Conservation (phyloP, 2,797 vertebrate genomes). For the Enteromius trimaculatus region DNA sequence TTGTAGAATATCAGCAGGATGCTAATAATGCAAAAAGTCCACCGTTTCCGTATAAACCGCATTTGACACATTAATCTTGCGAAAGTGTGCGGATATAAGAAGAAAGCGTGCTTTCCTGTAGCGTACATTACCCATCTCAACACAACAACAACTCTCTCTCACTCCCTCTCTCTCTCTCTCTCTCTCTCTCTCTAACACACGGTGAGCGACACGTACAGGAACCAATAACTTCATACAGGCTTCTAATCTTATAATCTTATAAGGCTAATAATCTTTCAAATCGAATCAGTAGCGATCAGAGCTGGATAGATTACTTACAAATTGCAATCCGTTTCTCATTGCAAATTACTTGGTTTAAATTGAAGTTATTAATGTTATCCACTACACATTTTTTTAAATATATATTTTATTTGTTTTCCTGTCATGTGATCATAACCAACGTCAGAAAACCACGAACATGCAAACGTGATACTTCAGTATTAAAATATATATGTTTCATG, state of each 20-base stretch:
- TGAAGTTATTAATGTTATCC: not conserved
- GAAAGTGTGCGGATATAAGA: not conserved
- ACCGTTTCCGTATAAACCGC: conserved; percentile 84
- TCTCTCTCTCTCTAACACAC: not conserved
- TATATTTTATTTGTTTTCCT: no score
- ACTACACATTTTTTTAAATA: not conserved
- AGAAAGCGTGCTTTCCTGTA: conserved; percentile 12
- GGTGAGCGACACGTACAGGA: not conserved
- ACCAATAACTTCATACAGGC: not conserved
- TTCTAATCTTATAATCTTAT: no score
- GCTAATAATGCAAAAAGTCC: conserved; percentile 88
- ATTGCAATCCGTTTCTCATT: not conserved
- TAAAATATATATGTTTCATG: no score
- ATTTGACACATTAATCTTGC: conserved; percentile 69
- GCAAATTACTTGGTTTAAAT: not conserved
- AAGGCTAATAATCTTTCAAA: not conserved
- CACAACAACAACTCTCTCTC: not conserved
- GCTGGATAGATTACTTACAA: not conserved
- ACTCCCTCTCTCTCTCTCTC: conserved; percentile 3
- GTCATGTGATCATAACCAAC: no score
- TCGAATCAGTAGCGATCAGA: not conserved
- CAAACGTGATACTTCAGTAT: no score
- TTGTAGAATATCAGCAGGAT: conserved; percentile 88
- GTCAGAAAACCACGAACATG: no score
- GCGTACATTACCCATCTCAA: not conserved